Conservation (phyloP, 1,140 invertebrate genomes). For the Contarinia nasturtii region DNA sequence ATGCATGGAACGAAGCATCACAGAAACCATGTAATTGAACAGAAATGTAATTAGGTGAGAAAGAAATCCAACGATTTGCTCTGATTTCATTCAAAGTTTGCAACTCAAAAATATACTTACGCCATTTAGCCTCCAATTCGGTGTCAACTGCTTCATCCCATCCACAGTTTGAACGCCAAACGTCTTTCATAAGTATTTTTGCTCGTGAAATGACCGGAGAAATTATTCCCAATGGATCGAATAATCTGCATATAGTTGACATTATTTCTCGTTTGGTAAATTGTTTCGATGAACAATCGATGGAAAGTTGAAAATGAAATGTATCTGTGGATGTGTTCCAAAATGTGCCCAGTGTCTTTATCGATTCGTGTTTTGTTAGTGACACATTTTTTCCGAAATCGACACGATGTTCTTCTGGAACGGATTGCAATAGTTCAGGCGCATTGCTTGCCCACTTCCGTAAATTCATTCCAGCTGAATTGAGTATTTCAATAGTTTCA, state of each 20-base stretch:
- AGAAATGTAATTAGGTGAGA: background rate
- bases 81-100: background rate
- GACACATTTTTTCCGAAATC: too few species aligned
- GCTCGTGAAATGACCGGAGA: too few species aligned
- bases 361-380: background rate
- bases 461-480: conserved; percentile 8
- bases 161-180: conserved; percentile 7
- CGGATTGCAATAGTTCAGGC: background rate
- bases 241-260: too few species aligned
- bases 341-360: conserved; percentile 11
- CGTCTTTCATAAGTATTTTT: conserved; percentile 13
- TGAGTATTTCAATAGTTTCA: conserved; percentile 9
- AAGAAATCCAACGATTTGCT: conserved; percentile 9
- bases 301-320: background rate
- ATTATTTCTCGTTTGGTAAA: too few species aligned
- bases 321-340: conserved; percentile 6
- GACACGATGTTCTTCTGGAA: background rate
- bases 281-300: background rate
- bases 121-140: conserved; percentile 9
- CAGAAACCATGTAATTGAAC: conserved; percentile 15
- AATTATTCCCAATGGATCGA: too few species aligned
- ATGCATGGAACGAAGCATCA: conserved; percentile 12
- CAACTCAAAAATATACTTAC: conserved; percentile 2
- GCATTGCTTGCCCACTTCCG: background rate
- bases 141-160: too few species aligned